Conservation (phyloP, 1,140 invertebrate species). For the Luehdorfia chinensis region DNA sequence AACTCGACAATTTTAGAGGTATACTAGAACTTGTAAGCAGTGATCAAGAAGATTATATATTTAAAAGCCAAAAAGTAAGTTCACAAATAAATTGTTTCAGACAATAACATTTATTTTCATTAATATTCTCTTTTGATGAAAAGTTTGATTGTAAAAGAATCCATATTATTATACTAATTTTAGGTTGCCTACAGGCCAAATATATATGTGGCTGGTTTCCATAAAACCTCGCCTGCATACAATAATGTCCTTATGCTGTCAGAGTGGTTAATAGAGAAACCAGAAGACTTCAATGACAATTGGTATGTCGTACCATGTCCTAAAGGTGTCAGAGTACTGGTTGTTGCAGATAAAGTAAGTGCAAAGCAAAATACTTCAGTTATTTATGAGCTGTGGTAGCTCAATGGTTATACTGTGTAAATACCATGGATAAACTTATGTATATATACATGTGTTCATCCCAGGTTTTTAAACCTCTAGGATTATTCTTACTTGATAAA, state of each 20-base stretch:
- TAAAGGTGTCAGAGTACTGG: constrained; percentile 85
- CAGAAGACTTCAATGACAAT: constrained; percentile 84
- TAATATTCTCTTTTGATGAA: too few species aligned
- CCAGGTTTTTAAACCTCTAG: too few species aligned
- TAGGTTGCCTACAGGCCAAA: constrained; percentile 58
- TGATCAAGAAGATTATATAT: constrained; percentile 21
- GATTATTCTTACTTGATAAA: too few species aligned
- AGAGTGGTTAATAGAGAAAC: constrained; percentile 94
- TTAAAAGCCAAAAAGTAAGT: constrained; percentile 20
- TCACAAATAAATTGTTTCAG: too few species aligned
- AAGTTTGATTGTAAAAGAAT: too few species aligned
- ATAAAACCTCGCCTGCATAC: constrained; percentile 40
- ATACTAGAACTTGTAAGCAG: constrained; percentile 38
- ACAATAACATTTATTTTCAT: too few species aligned
- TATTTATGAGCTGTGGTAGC: too few species aligned
- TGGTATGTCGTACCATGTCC: constrained; percentile 93
- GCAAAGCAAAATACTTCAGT: constrained; percentile 1
- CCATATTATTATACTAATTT: too few species aligned
- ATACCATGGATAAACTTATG: too few species aligned
- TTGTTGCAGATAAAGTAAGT: constrained; percentile 85
- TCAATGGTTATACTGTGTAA: too few species aligned
- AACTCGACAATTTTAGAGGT: constrained; percentile 40
- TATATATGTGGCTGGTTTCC: constrained; percentile 69
- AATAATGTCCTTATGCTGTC: constrained; percentile 81
- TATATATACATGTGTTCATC: too few species aligned